A percentile compares a stretch with the other conserved stretches of the same genome.
These are phyloP conservation scores for Muntiacus reevesi DNA, from an alignment of 2,113 vertebrate genomes.

Conservation along the genomic window DNA sequence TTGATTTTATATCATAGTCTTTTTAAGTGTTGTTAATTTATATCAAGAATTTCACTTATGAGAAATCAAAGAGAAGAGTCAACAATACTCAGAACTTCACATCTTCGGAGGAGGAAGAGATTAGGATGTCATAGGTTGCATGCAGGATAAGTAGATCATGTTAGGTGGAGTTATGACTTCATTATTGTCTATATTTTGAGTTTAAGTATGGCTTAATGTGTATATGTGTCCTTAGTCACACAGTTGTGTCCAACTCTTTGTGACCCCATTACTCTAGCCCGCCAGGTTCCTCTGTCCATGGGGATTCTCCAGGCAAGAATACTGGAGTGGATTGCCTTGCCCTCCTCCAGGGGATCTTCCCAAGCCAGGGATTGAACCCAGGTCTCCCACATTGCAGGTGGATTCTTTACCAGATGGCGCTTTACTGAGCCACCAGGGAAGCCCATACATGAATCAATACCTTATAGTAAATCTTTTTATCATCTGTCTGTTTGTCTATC, in stretches of 20 bases:
- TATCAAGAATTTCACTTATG: neutral
- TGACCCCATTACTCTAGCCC: neutral
- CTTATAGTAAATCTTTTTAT: neutral
- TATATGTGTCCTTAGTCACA: neutral
- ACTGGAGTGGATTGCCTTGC: neutral
- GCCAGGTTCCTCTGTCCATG: neutral
- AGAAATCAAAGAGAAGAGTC: neutral
- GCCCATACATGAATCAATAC: neutral
- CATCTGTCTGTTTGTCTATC: neutral
- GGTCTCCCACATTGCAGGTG: rapidly evolving
- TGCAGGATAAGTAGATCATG: neutral
- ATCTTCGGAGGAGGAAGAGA: neutral
- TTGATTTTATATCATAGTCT: neutral
- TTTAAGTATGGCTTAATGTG: neutral
- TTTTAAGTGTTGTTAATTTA: neutral
- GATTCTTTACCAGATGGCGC: neutral
- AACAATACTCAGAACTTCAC: neutral
- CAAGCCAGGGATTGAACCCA: neutral
- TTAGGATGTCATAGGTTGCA: neutral
- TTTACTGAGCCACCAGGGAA: neutral
- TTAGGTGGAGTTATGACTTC: neutral
- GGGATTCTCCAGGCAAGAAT: neutral
- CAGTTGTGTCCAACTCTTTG: neutral
- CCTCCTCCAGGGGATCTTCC: neutral
- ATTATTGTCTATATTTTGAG: neutral